phyloP scores from a whole-genome alignment of 2,888 invertebrate genomes.

The Diarsia dahlii region DNA sequence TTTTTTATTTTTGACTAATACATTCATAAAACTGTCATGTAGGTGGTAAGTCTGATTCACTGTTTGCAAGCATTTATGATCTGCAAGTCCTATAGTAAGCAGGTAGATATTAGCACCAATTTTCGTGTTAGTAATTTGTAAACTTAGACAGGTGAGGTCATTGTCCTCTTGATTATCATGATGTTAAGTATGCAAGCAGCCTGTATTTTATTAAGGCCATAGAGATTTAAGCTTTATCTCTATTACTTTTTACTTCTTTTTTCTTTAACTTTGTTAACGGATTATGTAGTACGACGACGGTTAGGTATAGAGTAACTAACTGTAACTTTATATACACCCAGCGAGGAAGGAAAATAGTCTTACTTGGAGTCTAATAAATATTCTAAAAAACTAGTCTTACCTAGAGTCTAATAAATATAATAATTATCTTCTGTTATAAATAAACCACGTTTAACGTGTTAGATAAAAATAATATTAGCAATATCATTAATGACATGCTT shows the following conservation, averaged over 20 bases:
- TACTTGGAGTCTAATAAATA: constrained; percentile 13
- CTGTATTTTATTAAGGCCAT: constrained; percentile 9
- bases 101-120: not conserved
- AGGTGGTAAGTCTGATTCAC: constrained; percentile 23
- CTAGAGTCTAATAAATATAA: not conserved
- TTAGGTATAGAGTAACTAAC: not conserved
- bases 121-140: constrained; percentile 1
- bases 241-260: not conserved
- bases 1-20: not conserved
- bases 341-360: constrained; percentile 9
- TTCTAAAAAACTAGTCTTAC: constrained; percentile 22
- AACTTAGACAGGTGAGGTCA: constrained; percentile 25
- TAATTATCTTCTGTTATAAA: not conserved
- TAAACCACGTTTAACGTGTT: constrained; percentile 16
- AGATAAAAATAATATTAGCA: constrained; percentile 11
- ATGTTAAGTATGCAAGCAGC: constrained; percentile 17
- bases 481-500: no score
- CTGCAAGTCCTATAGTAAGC: constrained; percentile 3
- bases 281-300: not conserved
- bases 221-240: constrained; percentile 6
- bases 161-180: constrained; percentile 14
- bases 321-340: not conserved
- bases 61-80: not conserved
- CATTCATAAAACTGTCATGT: constrained; percentile 1
- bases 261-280: not conserved